Evolutionary conservation across 2,797 vertebrate species (phyloP), one percentile per base, ranked within the genome.

Genomic region (Paedocypris micromegethes): DNA sequence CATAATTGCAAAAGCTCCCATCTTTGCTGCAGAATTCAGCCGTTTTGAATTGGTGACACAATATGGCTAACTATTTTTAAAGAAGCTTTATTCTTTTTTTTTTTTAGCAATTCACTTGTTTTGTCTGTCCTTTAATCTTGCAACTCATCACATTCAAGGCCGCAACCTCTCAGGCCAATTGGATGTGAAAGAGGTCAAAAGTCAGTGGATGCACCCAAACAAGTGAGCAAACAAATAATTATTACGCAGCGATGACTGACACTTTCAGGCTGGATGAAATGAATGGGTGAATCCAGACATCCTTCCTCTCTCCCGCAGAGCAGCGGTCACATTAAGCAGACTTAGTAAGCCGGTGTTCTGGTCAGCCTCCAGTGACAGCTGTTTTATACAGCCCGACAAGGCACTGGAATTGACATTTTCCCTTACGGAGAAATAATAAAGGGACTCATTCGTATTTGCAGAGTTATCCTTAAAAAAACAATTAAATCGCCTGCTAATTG

Each of bases 211-310:
- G 70, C 72, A 72, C 40, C 57, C 57, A 78, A 72, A 77, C 63
- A 56, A 56, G 83, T 83, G 79, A 82, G 64, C 64, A 72, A 67
- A 69, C 54, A 78, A 77, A 74, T 44, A 81, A 77, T 78, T 76
- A 79, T 75, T 80, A 75, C 66, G 52, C 75, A 57, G 74, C 64
- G 78, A 74, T 76, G 68, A 49, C 73, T 70, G 59, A 60, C 8
- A 39, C 68, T 47, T 46, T 23, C 65, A 48, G 64, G 43, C 65
- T 23, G 64, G 62, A 49, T 45, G 52, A 55, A 67, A 48, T 23
- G 2, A 39, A 57, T 63, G 47, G 58, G 57, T 47, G 42, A 37
- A 49, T 58, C 48, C 47, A 46, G 40, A 56, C 39, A 4, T 43
- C 61, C 23, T 49, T 51, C 52, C 66, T 66, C 23, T 64, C 6